phyloP scores from a whole-genome alignment of 35 echinoderm and acorn worm genomes.

The Anneissia japonica region DNA sequence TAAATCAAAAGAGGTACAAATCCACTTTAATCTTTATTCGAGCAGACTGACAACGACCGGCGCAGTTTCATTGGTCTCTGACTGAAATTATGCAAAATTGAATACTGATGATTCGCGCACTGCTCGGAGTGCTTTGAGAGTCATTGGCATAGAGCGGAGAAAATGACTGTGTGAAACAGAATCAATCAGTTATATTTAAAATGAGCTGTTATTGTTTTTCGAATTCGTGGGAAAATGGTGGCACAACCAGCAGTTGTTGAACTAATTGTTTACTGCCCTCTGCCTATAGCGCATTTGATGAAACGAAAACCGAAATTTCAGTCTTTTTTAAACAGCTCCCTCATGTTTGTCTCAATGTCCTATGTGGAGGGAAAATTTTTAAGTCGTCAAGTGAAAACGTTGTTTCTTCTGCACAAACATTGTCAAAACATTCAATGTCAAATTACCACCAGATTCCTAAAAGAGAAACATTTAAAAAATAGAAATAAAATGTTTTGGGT shows the following conservation, averaged over 20 bases:
- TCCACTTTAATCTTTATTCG: too few relatives aligned
- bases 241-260: not conserved
- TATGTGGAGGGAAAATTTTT: conserved; percentile 5
- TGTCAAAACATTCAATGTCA: conserved; percentile 32
- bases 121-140: conserved; percentile 26
- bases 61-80: too few relatives aligned
- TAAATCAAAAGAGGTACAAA: too few relatives aligned
- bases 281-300: conserved; percentile 5
- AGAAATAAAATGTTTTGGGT: too few relatives aligned
- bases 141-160: conserved; percentile 56
- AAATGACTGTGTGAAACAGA: conserved; percentile 88
- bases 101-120: conserved; percentile 54
- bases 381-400: conserved; percentile 35
- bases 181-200: conserved; percentile 70
- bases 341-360: conserved; percentile 32
- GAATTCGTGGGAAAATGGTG: not conserved
- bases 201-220: too few relatives aligned
- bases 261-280: not conserved
- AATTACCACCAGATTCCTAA: too few relatives aligned
- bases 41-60: too few relatives aligned
- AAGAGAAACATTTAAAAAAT: too few relatives aligned
- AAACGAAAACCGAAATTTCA: conserved; percentile 34
- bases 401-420: conserved; percentile 38
- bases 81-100: conserved; percentile 73
- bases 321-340: conserved; percentile 15